Conservation (phyloP, 2,797 vertebrate genomes). For the Macrochelys suwanniensis region DNA sequence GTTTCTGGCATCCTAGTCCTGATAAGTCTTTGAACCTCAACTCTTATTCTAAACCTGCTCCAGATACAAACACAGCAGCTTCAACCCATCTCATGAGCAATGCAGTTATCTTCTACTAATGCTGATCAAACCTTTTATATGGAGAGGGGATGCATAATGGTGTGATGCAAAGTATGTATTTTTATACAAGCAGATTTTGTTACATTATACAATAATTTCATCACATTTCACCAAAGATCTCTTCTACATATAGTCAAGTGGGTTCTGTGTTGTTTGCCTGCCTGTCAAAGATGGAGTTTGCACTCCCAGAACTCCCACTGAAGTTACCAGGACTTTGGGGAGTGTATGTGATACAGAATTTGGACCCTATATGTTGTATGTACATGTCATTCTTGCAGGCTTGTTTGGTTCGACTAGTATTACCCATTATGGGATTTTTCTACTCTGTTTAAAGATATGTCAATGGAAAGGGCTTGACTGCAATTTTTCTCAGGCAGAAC, state of each 20-base stretch:
- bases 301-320: not conserved
- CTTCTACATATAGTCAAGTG: not conserved
- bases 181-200: conserved; percentile 34
- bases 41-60: conserved; percentile 37
- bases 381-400: accelerated
- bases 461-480: not conserved
- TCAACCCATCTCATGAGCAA: not conserved
- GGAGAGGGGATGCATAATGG: not conserved
- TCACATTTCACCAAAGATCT: not conserved
- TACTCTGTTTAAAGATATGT: not conserved
- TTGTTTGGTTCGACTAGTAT: not conserved
- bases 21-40: conserved; percentile 25
- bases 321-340: not conserved
- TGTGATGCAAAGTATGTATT: not conserved
- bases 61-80: not conserved
- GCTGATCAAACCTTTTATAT: conserved; percentile 2
- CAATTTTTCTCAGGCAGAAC: not conserved
- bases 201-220: conserved; percentile 33
- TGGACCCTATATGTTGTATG: accelerated
- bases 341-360: not conserved
- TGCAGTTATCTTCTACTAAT: not conserved
- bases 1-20: not conserved
- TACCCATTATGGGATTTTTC: not conserved
- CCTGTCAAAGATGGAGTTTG: not conserved
- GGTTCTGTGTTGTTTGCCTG: not conserved